Evolutionary conservation across 1,140 invertebrate genomes (phyloP).

Genomic region (Dinoponera quadriceps): DNA sequence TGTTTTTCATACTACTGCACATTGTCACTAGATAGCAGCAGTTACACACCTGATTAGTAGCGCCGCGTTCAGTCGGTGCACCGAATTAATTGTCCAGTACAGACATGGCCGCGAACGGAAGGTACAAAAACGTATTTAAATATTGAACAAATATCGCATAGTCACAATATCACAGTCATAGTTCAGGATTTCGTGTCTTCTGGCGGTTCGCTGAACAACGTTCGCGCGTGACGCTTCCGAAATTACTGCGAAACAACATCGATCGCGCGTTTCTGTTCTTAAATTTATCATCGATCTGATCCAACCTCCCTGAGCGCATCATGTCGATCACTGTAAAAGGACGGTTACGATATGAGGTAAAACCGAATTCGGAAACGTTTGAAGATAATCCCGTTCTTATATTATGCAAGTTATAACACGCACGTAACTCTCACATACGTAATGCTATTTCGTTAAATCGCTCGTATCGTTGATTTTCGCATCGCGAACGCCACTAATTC

Average conservation of each 20-base stretch:
- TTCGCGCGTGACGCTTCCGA: neutral
- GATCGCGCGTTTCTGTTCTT: neutral
- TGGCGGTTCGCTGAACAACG: neutral
- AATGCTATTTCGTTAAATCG: too few species aligned
- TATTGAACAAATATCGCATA: constrained; percentile 10
- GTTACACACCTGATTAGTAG: neutral
- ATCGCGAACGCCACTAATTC: too few species aligned
- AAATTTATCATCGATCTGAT: neutral
- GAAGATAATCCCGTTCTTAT: too few species aligned
- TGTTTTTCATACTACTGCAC: too few species aligned
- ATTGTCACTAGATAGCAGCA: neutral
- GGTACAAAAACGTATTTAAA: neutral
- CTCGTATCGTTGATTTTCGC: too few species aligned
- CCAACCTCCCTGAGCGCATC: neutral
- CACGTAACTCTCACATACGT: too few species aligned
- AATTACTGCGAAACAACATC: neutral
- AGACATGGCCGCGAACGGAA: neutral
- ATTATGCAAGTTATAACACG: too few species aligned
- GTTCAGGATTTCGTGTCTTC: neutral
- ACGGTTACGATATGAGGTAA: too few species aligned
- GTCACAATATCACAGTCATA: neutral
- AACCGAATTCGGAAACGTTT: too few species aligned
- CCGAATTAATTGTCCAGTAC: neutral
- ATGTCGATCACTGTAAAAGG: too few species aligned
- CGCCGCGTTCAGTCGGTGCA: neutral